Evolutionary conservation across 2,113 vertebrate species (phyloP).

Genomic region (Pelmatolapia mariae): DNA sequence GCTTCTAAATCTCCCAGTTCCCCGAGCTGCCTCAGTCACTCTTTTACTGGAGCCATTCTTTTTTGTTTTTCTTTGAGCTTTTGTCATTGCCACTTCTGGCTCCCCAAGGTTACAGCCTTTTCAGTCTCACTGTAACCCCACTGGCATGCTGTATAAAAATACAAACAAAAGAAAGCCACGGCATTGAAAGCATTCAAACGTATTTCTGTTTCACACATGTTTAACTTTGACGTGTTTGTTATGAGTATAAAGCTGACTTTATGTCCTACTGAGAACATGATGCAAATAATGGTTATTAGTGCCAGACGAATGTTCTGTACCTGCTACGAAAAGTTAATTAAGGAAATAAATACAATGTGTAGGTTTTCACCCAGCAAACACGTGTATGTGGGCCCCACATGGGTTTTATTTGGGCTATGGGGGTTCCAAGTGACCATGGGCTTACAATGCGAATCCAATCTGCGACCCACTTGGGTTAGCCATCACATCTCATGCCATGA

Average conservation of each 20-base stretch:
- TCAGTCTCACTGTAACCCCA: conserved; percentile 8
- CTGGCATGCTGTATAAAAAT: not conserved
- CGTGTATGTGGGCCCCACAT: not conserved
- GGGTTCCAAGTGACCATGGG: not conserved
- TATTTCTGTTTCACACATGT: not conserved
- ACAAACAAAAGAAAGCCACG: conserved; percentile 4
- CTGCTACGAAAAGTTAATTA: not conserved
- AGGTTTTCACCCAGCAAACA: not conserved
- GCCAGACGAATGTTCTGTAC: not conserved
- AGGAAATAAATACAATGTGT: not conserved
- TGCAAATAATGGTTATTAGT: not conserved
- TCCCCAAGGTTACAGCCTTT: conserved; percentile 30
- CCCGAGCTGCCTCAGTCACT: not conserved
- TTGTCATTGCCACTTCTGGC: conserved; percentile 6
- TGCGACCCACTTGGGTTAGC: not conserved
- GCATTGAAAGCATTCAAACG: not conserved
- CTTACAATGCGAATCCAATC: not conserved
- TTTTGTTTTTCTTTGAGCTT: conserved; percentile 12
- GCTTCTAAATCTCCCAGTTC: conserved; percentile 2
- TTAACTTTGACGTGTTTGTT: not conserved
- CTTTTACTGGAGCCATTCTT: not conserved
- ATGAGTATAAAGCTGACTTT: not conserved
- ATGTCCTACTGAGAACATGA: not conserved
- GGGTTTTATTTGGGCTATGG: not conserved
- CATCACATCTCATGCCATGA: not conserved